Percentiles rank a stretch among this genome's conserved stretches.
Evolutionary conservation across 2,113 vertebrate species (phyloP).

Genomic region (Chloropsis cyanopogon): DNA sequence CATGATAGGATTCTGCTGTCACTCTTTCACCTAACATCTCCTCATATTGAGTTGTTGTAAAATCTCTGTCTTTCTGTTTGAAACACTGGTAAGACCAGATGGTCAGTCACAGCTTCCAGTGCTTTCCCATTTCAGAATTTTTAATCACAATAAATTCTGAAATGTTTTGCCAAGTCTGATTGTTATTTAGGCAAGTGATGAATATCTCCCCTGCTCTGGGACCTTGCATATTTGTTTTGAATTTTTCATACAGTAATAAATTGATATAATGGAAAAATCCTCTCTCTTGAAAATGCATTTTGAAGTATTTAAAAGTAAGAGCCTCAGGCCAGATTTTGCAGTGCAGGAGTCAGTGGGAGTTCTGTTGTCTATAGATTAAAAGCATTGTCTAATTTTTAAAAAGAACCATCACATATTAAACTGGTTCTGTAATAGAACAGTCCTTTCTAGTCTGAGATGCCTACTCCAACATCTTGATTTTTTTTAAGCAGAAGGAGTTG

Average conservation of each 20-base stretch:
- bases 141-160: not conserved
- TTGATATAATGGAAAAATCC: constrained; percentile 38
- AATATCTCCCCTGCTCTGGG: not conserved
- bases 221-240: constrained; percentile 30
- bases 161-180: constrained; percentile 7
- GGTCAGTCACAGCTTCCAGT: not conserved
- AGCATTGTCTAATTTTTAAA: not conserved
- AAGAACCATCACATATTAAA: not conserved
- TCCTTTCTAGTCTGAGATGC: not conserved
- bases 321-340: constrained; percentile 26
- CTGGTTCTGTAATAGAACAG: not conserved
- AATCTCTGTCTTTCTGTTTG: not conserved
- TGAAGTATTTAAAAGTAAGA: constrained; percentile 33
- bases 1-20: not conserved
- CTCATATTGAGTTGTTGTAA: not conserved
- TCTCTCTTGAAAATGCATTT: constrained; percentile 24
- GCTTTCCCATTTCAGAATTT: not conserved
- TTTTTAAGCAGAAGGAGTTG: not conserved
- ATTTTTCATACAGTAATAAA: constrained; percentile 39
- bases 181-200: not conserved
- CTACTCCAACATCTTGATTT: not conserved
- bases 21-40: not conserved
- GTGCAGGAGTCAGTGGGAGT: not conserved
- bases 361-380: constrained; percentile 34
- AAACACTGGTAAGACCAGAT: not conserved